Conservation (phyloP, 2,797 vertebrate species). For the Hapalemur alaotrensis region DNA sequence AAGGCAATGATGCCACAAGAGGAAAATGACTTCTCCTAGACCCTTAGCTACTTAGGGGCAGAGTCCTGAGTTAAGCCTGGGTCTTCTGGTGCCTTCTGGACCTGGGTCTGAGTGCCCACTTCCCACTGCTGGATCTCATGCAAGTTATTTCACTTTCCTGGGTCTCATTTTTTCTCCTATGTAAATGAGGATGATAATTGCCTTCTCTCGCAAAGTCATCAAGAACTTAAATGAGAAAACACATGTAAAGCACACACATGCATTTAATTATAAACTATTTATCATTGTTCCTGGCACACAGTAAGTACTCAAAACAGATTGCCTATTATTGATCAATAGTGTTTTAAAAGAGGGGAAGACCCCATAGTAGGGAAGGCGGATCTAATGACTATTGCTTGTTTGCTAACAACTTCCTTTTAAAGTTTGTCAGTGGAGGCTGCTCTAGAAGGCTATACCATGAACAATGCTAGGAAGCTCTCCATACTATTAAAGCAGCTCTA, state of each 20-base stretch:
- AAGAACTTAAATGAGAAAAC: neutral
- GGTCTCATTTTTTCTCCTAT: neutral
- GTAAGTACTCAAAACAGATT: neutral
- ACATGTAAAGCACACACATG: neutral
- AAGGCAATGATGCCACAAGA: neutral
- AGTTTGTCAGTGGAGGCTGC: neutral
- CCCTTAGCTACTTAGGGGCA: neutral
- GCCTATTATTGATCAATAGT: neutral
- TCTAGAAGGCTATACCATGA: neutral
- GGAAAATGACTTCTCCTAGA: neutral
- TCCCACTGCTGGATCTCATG: neutral
- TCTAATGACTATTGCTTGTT: neutral
- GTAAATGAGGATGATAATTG: neutral
- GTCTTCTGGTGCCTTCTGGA: neutral
- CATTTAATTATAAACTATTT: neutral
- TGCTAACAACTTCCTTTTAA: neutral
- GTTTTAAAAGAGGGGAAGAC: neutral
- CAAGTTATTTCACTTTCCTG: neutral
- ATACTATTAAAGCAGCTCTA: neutral
- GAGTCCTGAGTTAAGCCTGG: neutral
- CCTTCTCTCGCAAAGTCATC: neutral
- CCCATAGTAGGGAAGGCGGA: neutral
- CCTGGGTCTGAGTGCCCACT: neutral
- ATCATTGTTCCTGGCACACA: neutral
- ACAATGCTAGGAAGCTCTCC: neutral